Percentiles rank a stretch among this genome's conserved stretches.
These are phyloP conservation scores for Latrodectus hesperus DNA, from an alignment of 2,888 invertebrate species.

Conservation along the genomic window DNA sequence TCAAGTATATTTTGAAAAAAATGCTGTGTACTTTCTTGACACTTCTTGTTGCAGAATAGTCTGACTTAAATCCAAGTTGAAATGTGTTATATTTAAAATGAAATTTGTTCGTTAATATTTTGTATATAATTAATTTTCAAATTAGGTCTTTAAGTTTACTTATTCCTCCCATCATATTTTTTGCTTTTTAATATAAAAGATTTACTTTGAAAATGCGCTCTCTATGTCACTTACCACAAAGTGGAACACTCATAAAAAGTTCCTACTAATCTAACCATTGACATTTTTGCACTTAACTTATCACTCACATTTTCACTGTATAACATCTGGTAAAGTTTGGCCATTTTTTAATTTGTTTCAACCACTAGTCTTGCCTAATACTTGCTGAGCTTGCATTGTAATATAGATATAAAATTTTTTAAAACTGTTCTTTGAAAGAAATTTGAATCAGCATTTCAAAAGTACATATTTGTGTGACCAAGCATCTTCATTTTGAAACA, in stretches of 20 bases:
- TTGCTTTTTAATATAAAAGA: too few species aligned
- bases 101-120: too few species aligned
- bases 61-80: background rate
- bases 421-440: background rate
- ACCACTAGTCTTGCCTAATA: constrained; percentile 36
- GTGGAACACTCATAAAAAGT: background rate
- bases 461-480: too few species aligned
- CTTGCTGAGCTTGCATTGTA: constrained; percentile 32
- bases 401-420: background rate
- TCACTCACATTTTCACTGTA: background rate
- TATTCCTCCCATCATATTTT: too few species aligned
- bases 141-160: too few species aligned
- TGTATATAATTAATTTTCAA: too few species aligned
- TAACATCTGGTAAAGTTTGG: background rate
- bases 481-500: too few species aligned
- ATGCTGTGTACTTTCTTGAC: constrained; percentile 49
- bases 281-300: background rate
- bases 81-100: too few species aligned
- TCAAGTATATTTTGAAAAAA: constrained; percentile 60
- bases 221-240: too few species aligned
- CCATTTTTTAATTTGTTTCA: constrained; percentile 32
- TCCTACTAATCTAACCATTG: background rate
- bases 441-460: too few species aligned
- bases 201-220: too few species aligned
- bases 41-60: constrained; percentile 54